Base-by-base conservation (phyloP, 2,888 invertebrate species). In the Lasius fuliginosus region DNA sequence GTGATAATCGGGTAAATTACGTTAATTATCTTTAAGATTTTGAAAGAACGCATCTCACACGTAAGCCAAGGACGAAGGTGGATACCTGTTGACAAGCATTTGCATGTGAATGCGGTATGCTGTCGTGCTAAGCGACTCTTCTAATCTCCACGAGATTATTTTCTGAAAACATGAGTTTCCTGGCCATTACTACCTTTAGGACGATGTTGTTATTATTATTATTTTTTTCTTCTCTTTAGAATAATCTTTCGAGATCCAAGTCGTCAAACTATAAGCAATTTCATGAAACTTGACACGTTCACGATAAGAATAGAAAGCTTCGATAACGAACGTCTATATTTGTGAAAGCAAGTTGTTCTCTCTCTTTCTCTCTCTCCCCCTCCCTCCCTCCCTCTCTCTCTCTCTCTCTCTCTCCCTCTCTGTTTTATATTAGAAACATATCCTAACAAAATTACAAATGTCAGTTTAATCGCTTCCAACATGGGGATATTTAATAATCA, bases 21-120 rank as follows among this genome's bases (percentile, higher is more conserved):
- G 18, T 77, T 65, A 65, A 79, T 69, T 82, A 74, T 36, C 15
- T 36, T 18, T 67, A 82, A 65, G 33, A 85, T 62, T 58, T 76
- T 40, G 30, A 46, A 68, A 77, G 67, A 86, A 56, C 46, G 77
- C 67, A 67, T 79, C 64, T 79, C 64, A 81, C 73, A 56, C 40
- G 42, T 68, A 68, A 73, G 65, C 15, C 33, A 56, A 77, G 74
- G 62, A 42, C 40, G 15, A 58, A 79, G 84, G 82, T 60, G 69
- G 84, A 87, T 89, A 92, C 91, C 92, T 92, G 94, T 94, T 94
- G 94, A 94, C 93, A 92, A 91, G 91, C 87, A 94, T 94, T 94
- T 93, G 93, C 94, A 94, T 94, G 91, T 92, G 94, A 94, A 94
- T 94, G 89, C 91, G 82, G 81, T 88, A 85, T 81, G 88, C 91